phyloP scores from a whole-genome alignment of 2,113 vertebrate species.

The Cryptotis parvus region DNA sequence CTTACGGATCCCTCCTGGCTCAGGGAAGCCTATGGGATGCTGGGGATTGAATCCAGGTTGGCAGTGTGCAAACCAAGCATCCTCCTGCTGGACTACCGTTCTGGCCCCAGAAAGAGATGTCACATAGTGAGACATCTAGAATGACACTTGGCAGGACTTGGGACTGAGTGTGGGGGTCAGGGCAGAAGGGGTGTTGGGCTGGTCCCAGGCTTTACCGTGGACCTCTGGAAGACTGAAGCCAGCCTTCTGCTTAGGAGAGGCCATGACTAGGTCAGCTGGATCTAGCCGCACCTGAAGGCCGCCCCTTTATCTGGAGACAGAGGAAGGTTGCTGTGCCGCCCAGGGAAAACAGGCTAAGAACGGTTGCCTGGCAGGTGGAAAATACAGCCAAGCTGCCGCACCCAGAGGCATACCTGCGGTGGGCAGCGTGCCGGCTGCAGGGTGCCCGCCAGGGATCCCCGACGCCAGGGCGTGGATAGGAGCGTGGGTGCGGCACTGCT shows the following conservation, averaged over 20 bases:
- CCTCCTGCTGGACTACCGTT: no score
- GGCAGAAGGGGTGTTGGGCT: not conserved
- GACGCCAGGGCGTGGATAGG: not conserved
- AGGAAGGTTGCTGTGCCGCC: no score
- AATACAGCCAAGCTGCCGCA: not conserved
- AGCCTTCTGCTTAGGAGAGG: no score
- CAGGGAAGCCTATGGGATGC: no score
- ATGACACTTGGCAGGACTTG: not conserved
- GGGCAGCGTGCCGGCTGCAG: not conserved
- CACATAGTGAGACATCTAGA: not conserved
- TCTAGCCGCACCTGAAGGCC: slow-evolving; percentile 10
- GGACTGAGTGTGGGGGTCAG: not conserved
- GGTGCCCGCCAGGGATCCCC: not conserved
- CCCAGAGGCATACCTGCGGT: not conserved
- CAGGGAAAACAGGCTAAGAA: no score
- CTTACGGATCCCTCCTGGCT: no score
- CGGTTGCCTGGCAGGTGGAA: no score
- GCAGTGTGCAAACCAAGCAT: no score
- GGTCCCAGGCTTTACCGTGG: not conserved
- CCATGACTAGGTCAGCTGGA: no score
- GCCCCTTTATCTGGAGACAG: no score
- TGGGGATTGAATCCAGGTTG: no score
- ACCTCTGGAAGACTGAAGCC: no score
- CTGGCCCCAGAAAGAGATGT: not conserved
- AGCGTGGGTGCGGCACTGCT: not conserved